These are phyloP conservation scores for Pseudopipra pipra DNA, from an alignment of 2,113 vertebrate genomes.

Conservation along the genomic window DNA sequence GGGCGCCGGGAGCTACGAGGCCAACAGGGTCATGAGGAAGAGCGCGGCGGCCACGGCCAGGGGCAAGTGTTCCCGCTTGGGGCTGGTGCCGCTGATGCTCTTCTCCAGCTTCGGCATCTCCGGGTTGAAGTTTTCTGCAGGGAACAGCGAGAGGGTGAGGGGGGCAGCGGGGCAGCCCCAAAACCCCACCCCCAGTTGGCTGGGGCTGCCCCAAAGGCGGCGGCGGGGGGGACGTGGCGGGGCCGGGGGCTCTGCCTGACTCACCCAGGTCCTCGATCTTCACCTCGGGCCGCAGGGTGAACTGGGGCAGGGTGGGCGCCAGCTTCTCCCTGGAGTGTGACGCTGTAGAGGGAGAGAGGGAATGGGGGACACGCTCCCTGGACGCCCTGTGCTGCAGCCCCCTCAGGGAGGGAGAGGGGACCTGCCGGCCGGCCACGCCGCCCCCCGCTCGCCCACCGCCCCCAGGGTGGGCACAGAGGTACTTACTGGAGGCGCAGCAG, in stretches of 20 bases:
- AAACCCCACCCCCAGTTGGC: not conserved
- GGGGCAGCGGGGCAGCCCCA: not conserved
- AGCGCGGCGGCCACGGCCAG: slow-evolving; percentile 86
- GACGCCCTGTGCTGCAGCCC: not conserved
- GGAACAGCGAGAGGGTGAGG: not conserved
- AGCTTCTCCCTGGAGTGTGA: slow-evolving; percentile 86
- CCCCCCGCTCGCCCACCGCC: not conserved
- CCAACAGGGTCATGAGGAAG: slow-evolving; percentile 83
- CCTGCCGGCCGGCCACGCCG: not conserved
- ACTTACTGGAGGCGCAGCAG: slow-evolving; percentile 94
- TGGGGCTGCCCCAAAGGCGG: not conserved
- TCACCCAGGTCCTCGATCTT: slow-evolving; percentile 94
- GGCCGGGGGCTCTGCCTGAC: slow-evolving; percentile 52
- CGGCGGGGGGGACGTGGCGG: not conserved
- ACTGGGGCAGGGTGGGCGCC: slow-evolving; percentile 88
- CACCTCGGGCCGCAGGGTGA: slow-evolving; percentile 92
- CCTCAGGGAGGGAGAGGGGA: not conserved
- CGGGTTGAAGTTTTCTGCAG: slow-evolving; percentile 86
- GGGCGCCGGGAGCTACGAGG: slow-evolving; percentile 82
- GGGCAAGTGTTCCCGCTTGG: slow-evolving; percentile 89
- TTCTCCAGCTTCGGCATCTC: slow-evolving; percentile 95
- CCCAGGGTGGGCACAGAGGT: not conserved
- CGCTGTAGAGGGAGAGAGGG: slow-evolving; percentile 76
- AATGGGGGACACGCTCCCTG: not conserved
- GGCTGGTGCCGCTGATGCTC: slow-evolving; percentile 94